Percentiles rank a stretch among this genome's conserved stretches.
Evolutionary conservation across 2,888 invertebrate genomes (phyloP).

Genomic region (Sesia apiformis): DNA sequence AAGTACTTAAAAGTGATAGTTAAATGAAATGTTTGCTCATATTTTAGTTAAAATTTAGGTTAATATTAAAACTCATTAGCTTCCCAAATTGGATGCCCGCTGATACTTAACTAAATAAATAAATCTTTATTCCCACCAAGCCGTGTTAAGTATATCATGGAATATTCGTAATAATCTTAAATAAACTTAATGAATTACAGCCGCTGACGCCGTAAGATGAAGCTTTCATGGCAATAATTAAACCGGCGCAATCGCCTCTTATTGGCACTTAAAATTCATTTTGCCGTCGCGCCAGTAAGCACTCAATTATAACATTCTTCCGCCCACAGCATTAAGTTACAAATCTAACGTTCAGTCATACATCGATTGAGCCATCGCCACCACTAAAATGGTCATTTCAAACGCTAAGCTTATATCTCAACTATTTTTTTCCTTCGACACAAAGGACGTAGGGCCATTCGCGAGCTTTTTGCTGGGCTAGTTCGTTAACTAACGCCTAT

Average conservation of each 20-base stretch:
- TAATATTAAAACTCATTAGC: no score
- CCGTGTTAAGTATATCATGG: no score
- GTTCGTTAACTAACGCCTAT: neutral
- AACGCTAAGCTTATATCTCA: neutral
- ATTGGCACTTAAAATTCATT: slow-evolving; percentile 1
- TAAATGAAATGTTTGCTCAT: no score
- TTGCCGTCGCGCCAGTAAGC: neutral
- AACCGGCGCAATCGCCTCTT: slow-evolving; percentile 5
- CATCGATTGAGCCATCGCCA: neutral
- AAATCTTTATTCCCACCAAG: no score
- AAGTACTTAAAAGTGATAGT: no score
- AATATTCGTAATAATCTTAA: no score
- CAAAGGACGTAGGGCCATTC: neutral
- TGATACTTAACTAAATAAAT: no score
- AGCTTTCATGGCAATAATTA: slow-evolving; percentile 9
- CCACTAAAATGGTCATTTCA: neutral
- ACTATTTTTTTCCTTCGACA: neutral
- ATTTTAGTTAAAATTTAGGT: no score
- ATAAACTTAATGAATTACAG: neutral
- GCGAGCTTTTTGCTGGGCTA: neutral
- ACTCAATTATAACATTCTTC: neutral
- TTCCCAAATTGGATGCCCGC: no score
- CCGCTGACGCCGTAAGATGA: slow-evolving; percentile 6
- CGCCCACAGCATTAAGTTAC: neutral
- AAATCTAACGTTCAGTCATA: neutral